Evolutionary conservation across 1,140 invertebrate genomes (phyloP), one percentile per base, ranked within the genome.

Genomic region (Drosophila paulistorum): DNA sequence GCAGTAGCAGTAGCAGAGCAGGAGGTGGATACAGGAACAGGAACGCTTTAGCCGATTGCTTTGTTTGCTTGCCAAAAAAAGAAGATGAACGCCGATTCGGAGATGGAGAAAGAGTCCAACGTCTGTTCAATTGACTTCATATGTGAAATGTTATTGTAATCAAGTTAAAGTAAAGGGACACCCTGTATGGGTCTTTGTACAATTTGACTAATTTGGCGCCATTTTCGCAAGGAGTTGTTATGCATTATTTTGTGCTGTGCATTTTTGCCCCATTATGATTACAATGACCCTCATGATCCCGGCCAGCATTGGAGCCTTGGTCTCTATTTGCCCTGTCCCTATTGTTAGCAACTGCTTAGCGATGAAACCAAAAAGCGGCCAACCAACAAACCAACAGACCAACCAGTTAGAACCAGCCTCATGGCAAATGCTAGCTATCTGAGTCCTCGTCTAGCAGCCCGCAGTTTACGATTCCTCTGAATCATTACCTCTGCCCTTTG

Each of bases 231-330:
- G 45, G 26, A 59, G 35, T 78, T 81, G 68, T 73, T 67, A 17
- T 71, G n/a, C 65, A 51, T 51, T 51, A 48, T 51, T 20, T 51
- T 51, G 6, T 51, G 23, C 59, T 65, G n/a, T 62, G 55, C 48
- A n/a, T 41, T 39, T 7, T 37, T 17, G 4, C 65, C 23, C 76
- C 72, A 70, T 79, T 87, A 82, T 70, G 83, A 86, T 82, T 86
- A 86, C 79, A 82, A 77, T 74, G 82, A 86, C 82, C 82, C 79
- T 75, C 72, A 86, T 80, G 81, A 83, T 74, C 76, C 68, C 60
- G 65, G 66, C 67, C 74, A 81, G 66, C 71, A 77, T 63, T 37
- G 11, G 23, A 26, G 48, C 63, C 62, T 5, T 17, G 41, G 13
- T 33, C 63, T 64, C 60, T 51, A 64, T 64, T 60, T 63, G 51